phyloP scores from a whole-genome alignment of 1,140 invertebrate species.

The Heliconius nattereri region DNA sequence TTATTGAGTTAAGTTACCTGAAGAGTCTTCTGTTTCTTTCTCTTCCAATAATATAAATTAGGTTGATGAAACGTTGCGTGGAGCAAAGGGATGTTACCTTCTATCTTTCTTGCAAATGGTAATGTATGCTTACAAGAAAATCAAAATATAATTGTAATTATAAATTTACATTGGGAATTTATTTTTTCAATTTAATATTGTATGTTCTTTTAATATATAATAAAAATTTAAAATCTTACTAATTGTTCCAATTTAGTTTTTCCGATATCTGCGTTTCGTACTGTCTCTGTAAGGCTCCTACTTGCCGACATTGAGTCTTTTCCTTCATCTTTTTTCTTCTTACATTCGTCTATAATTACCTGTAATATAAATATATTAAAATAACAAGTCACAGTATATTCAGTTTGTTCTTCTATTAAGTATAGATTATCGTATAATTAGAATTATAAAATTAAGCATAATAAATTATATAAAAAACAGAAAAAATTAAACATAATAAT shows the following conservation, averaged over 20 bases:
- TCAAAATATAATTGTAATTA: neutral
- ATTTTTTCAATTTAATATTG: too few species aligned
- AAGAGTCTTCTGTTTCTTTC: conserved; percentile 47
- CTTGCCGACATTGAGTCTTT: conserved; percentile 32
- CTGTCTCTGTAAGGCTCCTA: conserved; percentile 49
- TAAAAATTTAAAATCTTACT: conserved; percentile 28
- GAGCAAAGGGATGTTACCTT: conserved; percentile 50
- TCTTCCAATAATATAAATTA: conserved; percentile 63
- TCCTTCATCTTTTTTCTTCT: conserved; percentile 27
- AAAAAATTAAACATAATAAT: neutral
- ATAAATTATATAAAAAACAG: neutral
- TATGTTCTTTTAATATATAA: too few species aligned
- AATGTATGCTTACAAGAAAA: conserved; percentile 35
- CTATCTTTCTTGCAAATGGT: conserved; percentile 37
- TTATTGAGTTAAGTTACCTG: conserved; percentile 50
- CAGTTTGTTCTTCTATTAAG: neutral
- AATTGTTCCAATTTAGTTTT: conserved; percentile 46
- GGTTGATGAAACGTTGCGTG: conserved; percentile 62
- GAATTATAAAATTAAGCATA: neutral
- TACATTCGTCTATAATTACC: conserved; percentile 43
- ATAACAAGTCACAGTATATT: neutral
- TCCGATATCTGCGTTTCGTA: conserved; percentile 45
- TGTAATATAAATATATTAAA: conserved; percentile 13
- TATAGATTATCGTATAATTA: too few species aligned
- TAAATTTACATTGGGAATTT: too few species aligned